Evolutionary conservation across 1,140 invertebrate species (phyloP).

Genomic region (Venustaconcha ellipsiformis): DNA sequence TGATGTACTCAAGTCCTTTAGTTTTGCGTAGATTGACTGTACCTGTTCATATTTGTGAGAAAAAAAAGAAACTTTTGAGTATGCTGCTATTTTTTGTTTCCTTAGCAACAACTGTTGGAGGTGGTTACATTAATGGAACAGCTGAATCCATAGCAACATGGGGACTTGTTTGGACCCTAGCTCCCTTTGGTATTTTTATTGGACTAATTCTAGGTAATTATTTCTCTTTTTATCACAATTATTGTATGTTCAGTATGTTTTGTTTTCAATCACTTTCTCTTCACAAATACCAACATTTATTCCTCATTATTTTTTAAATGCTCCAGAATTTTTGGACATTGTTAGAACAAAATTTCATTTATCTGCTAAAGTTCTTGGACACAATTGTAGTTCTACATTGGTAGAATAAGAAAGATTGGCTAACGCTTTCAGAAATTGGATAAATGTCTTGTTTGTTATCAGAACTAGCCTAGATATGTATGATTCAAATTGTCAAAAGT

Average conservation of each 20-base stretch:
- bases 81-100: neutral
- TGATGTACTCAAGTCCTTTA: neutral
- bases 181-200: slow-evolving; percentile 62
- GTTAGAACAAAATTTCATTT: too few relatives aligned
- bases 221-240: too few relatives aligned
- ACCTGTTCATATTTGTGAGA: neutral
- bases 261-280: neutral
- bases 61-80: too few relatives aligned
- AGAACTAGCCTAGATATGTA: too few relatives aligned
- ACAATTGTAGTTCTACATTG: too few relatives aligned
- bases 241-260: neutral
- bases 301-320: neutral
- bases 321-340: neutral
- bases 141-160: slow-evolving; percentile 60
- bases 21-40: neutral
- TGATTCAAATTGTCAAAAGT: too few relatives aligned
- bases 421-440: too few relatives aligned
- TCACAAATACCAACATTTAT: neutral
- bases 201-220: slow-evolving; percentile 56
- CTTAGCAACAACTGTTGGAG: slow-evolving; percentile 65
- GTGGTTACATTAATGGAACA: slow-evolving; percentile 66
- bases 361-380: too few relatives aligned
- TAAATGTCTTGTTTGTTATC: too few relatives aligned
- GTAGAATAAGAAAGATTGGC: too few relatives aligned
- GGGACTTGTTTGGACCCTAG: slow-evolving; percentile 63